Percentiles rank a stretch among this genome's conserved stretches.
These are phyloP conservation scores for Enteromius treurensis DNA, from an alignment of 2,797 vertebrate genomes.

Conservation along the genomic window DNA sequence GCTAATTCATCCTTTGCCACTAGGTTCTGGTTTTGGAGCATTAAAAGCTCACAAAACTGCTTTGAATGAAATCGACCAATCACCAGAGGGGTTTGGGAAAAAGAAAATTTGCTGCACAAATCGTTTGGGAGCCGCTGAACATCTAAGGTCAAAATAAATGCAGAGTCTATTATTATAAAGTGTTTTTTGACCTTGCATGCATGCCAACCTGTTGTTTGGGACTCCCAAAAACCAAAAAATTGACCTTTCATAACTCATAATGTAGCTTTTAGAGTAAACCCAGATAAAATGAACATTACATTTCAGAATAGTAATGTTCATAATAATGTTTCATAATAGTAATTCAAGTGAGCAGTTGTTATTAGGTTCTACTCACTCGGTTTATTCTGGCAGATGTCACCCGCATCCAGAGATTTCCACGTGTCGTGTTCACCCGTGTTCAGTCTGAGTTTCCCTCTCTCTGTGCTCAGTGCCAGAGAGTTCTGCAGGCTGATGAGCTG, in stretches of 20 bases:
- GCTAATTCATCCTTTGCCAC: no score
- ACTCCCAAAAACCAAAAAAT: no score
- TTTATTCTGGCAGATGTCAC: constrained; percentile 73
- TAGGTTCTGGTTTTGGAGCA: no score
- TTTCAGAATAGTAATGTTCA: neutral
- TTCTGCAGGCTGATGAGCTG: constrained; percentile 67
- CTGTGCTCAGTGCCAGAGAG: constrained; percentile 62
- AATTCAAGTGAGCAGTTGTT: neutral
- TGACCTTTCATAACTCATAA: neutral
- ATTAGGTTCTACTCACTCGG: constrained; percentile 67
- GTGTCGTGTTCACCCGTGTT: constrained; percentile 57
- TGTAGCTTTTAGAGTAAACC: neutral
- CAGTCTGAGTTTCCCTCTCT: constrained; percentile 56
- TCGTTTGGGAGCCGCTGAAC: no score
- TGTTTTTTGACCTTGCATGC: no score
- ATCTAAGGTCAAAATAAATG: no score
- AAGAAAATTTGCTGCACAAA: no score
- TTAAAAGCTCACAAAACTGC: no score
- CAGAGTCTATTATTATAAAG: no score
- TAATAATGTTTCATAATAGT: neutral
- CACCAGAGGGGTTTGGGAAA: no score
- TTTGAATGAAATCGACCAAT: no score
- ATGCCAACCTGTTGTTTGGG: no score
- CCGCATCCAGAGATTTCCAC: constrained; percentile 74
- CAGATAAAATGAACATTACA: neutral